Evolutionary conservation across 2,797 vertebrate genomes (phyloP).

Genomic region (Epinephelus awoara): DNA sequence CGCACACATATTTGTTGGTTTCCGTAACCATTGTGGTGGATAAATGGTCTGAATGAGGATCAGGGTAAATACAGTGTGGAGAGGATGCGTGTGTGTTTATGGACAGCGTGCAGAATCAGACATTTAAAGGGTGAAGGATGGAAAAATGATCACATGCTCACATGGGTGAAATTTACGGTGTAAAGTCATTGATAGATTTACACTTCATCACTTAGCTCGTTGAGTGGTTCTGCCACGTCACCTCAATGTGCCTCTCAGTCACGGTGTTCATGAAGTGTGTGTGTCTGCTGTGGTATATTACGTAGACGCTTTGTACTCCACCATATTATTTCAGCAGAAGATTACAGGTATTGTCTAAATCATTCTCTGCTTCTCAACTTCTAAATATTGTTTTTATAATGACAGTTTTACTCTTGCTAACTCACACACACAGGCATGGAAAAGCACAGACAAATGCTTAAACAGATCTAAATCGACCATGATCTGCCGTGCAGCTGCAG

Average conservation of each 20-base stretch:
- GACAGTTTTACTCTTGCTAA: not conserved
- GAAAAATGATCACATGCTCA: conserved; percentile 5
- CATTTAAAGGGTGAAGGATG: not conserved
- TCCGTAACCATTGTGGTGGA: conserved; percentile 53
- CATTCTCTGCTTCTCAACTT: not conserved
- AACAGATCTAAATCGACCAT: conserved; percentile 17
- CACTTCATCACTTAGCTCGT: conserved; percentile 16
- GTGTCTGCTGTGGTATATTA: conserved; percentile 17
- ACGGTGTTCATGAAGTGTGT: not conserved
- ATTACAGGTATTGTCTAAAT: conserved; percentile 10
- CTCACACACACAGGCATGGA: not conserved
- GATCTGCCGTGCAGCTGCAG: conserved; percentile 27
- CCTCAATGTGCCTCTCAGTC: conserved; percentile 15
- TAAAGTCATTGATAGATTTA: conserved; percentile 26
- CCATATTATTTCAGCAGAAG: conserved; percentile 35
- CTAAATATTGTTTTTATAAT: not conserved
- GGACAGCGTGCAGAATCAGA: conserved; percentile 26
- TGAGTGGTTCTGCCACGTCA: conserved; percentile 28
- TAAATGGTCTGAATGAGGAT: conserved; percentile 58
- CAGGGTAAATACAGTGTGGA: conserved; percentile 33
- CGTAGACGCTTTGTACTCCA: not conserved
- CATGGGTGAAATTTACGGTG: conserved; percentile 16
- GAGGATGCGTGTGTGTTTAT: conserved; percentile 26
- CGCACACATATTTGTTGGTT: conserved; percentile 59
- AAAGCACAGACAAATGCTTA: not conserved